Base-by-base conservation (phyloP, 2,797 vertebrate genomes). In the Trachurus trachurus region DNA sequence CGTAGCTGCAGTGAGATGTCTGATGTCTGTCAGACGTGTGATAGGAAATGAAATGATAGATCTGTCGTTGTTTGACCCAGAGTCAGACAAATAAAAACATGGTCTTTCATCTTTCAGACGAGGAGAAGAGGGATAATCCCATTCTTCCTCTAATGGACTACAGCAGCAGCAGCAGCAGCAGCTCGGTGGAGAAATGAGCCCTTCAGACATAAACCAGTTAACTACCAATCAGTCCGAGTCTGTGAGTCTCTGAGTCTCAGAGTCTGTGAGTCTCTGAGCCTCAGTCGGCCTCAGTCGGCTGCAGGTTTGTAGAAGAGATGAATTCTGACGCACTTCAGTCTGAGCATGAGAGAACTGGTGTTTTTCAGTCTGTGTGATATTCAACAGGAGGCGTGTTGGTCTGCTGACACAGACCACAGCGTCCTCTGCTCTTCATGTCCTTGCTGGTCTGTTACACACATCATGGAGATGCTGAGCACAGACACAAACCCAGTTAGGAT, bases 121-220 rank as follows among this genome's bases (percentile, higher is more conserved):
- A 56, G 8, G 53, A 69, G 22, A n/a, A 29, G 40, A 45, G 9
- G 44, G 50, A 58, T 64, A 63, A 63, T 49, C 29, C 50, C 54
- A 63, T 66, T 62, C 17, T 40, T 3, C 10, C 19, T 54, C 52
- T 68, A 60, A 81, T 45, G 81, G 22, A 52, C 37, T 71, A 47
- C 68, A 64, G 65, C 57, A 37, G 65, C 61, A 37, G 29, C 26
- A 26, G 26, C 26, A 26, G 53, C 68, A 64, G 65, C 57, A 37
- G 61, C 61, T 31, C 21, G 59, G 29, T 31, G 67, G 79, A 71
- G 37, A 77, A 71, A 79, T 67, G 56, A 22, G 21, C 13, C 61
- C 26, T 52, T 71, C 49, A 54, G 6, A 62, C 34, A 78, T 85
- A 76, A 78, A 56, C 29, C 10, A 78, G 45, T 80, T 80, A 78